Evolutionary conservation across 2,113 vertebrate genomes (phyloP).

Genomic region (Oceanodroma tethys): DNA sequence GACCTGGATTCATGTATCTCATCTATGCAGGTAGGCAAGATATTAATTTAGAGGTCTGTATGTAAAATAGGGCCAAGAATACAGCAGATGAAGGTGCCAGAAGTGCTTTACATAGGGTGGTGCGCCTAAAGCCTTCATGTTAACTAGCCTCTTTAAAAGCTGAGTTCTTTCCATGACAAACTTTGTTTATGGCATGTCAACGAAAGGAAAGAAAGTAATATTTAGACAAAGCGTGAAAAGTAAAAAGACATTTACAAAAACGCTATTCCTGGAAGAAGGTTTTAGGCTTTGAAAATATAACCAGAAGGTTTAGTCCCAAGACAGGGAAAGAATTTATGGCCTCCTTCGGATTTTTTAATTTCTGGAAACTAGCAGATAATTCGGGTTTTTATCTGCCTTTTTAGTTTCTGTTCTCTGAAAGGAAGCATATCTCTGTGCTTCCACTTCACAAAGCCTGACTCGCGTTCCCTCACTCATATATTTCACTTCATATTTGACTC

Average conservation of each 20-base stretch:
- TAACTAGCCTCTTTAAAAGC: neutral
- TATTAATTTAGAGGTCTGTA: neutral
- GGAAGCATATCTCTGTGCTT: neutral
- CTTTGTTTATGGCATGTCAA: neutral
- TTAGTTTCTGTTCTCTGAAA: neutral
- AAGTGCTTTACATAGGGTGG: neutral
- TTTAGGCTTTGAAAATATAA: neutral
- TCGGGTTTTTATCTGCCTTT: accelerated
- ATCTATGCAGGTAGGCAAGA: neutral
- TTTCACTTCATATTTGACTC: neutral
- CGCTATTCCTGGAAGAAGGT: neutral
- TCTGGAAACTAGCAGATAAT: neutral
- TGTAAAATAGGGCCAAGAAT: neutral
- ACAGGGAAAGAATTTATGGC: neutral
- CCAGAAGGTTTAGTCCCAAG: neutral
- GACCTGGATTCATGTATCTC: neutral
- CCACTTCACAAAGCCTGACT: neutral
- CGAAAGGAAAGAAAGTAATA: neutral
- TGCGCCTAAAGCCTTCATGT: neutral
- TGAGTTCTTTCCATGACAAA: neutral
- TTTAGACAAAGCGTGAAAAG: neutral
- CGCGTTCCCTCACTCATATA: neutral
- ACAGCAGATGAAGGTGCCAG: neutral
- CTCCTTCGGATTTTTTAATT: neutral
- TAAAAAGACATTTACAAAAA: neutral